Conservation (phyloP, 2,797 vertebrate species). For the Paedocypris micromegethes region DNA sequence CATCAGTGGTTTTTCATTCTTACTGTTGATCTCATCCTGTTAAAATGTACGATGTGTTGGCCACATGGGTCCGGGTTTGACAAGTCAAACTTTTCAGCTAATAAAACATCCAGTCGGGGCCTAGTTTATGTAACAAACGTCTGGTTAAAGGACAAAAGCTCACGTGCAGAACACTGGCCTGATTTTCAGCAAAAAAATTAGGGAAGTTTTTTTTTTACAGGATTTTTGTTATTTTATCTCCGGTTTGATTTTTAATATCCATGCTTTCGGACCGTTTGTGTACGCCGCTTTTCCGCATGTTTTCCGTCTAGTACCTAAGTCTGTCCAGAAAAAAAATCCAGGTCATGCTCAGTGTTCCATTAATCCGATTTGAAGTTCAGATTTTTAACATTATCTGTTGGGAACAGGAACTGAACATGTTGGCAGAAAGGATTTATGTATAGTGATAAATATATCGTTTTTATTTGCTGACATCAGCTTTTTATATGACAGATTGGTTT, state of each 20-base stretch:
- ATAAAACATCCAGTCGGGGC: slow-evolving; percentile 15
- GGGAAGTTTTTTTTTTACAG: not conserved
- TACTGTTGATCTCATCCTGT: slow-evolving; percentile 23
- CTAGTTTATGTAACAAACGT: not conserved
- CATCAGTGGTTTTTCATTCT: slow-evolving; percentile 7
- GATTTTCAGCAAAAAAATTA: not conserved
- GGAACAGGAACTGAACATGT: not conserved
- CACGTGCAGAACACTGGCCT: not conserved
- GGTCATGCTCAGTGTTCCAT: not conserved
- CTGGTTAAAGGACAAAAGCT: slow-evolving; percentile 17
- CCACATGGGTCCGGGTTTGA: slow-evolving; percentile 5
- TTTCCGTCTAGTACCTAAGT: not conserved
- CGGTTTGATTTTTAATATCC: no score
- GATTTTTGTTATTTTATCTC: no score
- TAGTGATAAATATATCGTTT: no score
- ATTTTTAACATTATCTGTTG: not conserved
- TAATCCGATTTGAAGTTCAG: not conserved
- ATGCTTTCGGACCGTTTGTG: not conserved
- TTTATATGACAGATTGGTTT: slow-evolving; percentile 11
- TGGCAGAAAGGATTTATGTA: no score
- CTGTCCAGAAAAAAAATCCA: not conserved
- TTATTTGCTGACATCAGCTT: not conserved
- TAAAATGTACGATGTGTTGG: slow-evolving; percentile 15
- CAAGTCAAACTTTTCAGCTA: slow-evolving; percentile 21
- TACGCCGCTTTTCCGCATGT: not conserved